Conservation (phyloP, 2,888 invertebrate species). For the Harpalus rubripes region DNA sequence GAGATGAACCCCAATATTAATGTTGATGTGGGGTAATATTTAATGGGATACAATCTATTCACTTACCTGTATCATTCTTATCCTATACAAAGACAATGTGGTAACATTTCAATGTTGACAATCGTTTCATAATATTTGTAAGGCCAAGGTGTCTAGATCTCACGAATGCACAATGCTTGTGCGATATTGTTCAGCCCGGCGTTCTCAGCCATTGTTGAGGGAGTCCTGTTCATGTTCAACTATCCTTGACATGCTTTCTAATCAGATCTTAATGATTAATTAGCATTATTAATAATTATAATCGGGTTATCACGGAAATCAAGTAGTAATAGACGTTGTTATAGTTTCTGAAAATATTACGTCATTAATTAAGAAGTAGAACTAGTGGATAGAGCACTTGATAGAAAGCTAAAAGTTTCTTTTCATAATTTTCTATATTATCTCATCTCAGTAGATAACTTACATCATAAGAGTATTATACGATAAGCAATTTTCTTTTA, state of each 20-base stretch:
- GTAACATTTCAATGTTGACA: neutral
- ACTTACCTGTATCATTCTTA: neutral
- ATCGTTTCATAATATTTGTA: neutral
- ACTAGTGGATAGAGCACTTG: too few relatives aligned
- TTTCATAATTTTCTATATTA: too few relatives aligned
- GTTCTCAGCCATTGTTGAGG: constrained; percentile 12
- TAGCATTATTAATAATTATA: constrained; percentile 50
- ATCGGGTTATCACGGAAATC: neutral
- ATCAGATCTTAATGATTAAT: constrained; percentile 56
- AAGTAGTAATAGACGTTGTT: neutral
- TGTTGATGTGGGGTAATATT: too few relatives aligned
- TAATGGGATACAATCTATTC: neutral
- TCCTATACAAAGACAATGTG: neutral
- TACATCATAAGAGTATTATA: too few relatives aligned
- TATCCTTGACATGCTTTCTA: constrained; percentile 51
- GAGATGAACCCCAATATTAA: too few relatives aligned
- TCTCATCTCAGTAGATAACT: too few relatives aligned
- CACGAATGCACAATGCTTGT: neutral
- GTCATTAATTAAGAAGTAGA: neutral
- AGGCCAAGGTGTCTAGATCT: neutral
- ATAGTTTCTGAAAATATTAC: neutral
- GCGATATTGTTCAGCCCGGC: neutral
- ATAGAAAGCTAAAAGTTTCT: too few relatives aligned
- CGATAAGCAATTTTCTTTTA: too few relatives aligned
- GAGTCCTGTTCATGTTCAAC: neutral